Evolutionary conservation across 2,888 invertebrate genomes (phyloP), one percentile per base, ranked within the genome.

Genomic region (Drosophila tripunctata): DNA sequence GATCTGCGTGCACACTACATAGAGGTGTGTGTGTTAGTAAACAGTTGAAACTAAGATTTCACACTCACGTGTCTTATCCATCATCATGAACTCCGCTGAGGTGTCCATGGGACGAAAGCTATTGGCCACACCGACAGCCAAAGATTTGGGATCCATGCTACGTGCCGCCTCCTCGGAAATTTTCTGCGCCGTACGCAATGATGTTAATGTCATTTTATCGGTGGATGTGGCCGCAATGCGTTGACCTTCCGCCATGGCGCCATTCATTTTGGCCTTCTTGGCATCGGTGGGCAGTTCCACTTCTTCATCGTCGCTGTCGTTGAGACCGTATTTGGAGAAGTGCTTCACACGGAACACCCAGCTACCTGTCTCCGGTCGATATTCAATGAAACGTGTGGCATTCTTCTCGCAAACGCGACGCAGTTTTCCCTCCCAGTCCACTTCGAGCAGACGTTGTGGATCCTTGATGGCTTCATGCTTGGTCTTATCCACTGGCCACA

Each of bases 331-430:
- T 88, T 98, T 98, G 12, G 98, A 98, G 91, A 98, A 98, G 91
- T 98, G 98, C 57, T 97, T 96, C 41, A 96, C 96, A 90, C 96
- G 94, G 92, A 99, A 99, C 48, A 98, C 98, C 99, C 99, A 99
- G 54, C 98, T 97, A 19, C 99, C 99, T 1, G 97, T 98, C 90
- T 97, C 96, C 0, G 98, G 97, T 0, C 98, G 93, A 91, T 98
- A 99, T 89, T 99, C 99, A 4, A 98, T 94, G 90, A 99, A 99
- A 52, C 95, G 94, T 0, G 98, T 97, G 67, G 95, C 96, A 91
- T 98, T 96, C 79, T 96, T 96, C 68, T 95, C 94, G 61, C 97
- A 96, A 0, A 96, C 95, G 24, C 94, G 93, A 12, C 97, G 95
- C 57, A 99, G 91, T 89, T 96, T 96, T 6, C 94, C 95, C 77